Evolutionary conservation across 2,888 invertebrate species (phyloP), one percentile per base, ranked within the genome.

Genomic region (Luffia ferchaultella): DNA sequence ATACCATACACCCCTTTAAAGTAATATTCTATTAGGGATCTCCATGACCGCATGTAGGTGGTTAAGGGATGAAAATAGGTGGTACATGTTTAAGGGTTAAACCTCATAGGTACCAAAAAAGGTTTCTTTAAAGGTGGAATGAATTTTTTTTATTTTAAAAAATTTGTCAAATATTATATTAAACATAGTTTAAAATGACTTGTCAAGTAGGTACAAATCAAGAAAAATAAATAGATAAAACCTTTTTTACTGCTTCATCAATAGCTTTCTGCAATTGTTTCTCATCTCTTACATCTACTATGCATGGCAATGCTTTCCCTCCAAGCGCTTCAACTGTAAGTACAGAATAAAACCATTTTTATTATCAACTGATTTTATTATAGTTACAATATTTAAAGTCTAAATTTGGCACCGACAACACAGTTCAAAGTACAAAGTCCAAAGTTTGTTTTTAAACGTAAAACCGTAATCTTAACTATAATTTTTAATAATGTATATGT

Each of bases 211-310:
- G 18, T 45, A 30, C 15, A 18, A 16, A 49, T 19, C 18, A 41
- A 42, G 16, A 9, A 30, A 30, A 16, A 18, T 18, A 44, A 5
- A 20, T 9, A 1, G 40, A 48, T 41, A 15, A 54, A 62, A 83
- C 85, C 77, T 90, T 90, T 52, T 89, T 85, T 1, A 94, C 89
- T 18, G 95, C 91, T 58, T 86, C 86, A 63, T 92, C 87, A 16
- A 94, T 88, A 2, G 93, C 93, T 44, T 84, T 85, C 57, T 85
- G 79, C 0, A 94, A 83, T 70, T 93, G 90, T 20, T 83, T 84
- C 73, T 97, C 96, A 66, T 93, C 90, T 55, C 96, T 85, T 12
- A 97, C 92, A 73, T 97, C 96, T 0, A 96, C 95, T 46, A 95
- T 78, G 66, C 95, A 95, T 1, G 96, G 93, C 48, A 96, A 75